A percentile compares a stretch with the other conserved stretches of the same genome.
phyloP scores from a whole-genome alignment of 2,888 invertebrate species.

The Perithous albicinctus region DNA sequence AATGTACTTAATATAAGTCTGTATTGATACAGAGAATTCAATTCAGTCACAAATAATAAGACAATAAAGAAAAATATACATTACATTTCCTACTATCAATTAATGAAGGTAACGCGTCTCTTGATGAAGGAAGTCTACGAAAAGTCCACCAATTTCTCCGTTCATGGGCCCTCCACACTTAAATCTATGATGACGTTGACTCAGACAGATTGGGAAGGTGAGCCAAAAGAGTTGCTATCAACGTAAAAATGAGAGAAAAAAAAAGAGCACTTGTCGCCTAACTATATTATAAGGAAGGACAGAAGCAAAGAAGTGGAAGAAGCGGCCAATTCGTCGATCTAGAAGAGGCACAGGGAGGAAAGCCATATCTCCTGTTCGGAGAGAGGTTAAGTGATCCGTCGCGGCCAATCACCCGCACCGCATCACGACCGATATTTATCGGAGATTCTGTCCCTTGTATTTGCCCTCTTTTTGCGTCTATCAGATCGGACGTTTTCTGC shows the following conservation, averaged over 20 bases:
- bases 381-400: conserved; percentile 43
- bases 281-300: conserved; percentile 12
- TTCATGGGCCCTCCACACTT: not conserved
- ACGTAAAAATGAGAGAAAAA: conserved; percentile 10
- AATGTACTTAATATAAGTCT: no score
- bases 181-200: conserved; percentile 25
- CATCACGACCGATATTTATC: conserved; percentile 32
- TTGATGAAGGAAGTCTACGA: no score
- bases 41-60: no score
- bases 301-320: not conserved
- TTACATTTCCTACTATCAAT: no score
- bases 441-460: conserved; percentile 7
- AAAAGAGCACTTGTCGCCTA: conserved; percentile 19
- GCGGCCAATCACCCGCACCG: conserved; percentile 31
- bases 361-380: not conserved
- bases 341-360: not conserved
- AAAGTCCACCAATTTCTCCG: not conserved
- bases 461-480: conserved; percentile 22
- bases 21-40: no score
- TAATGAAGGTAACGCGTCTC: no score
- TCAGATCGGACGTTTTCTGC: conserved; percentile 9
- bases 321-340: conserved; percentile 7
- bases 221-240: not conserved
- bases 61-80: no score
- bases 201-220: not conserved